Conservation (phyloP, 2,797 vertebrate genomes). For the Ibycter americanus region DNA sequence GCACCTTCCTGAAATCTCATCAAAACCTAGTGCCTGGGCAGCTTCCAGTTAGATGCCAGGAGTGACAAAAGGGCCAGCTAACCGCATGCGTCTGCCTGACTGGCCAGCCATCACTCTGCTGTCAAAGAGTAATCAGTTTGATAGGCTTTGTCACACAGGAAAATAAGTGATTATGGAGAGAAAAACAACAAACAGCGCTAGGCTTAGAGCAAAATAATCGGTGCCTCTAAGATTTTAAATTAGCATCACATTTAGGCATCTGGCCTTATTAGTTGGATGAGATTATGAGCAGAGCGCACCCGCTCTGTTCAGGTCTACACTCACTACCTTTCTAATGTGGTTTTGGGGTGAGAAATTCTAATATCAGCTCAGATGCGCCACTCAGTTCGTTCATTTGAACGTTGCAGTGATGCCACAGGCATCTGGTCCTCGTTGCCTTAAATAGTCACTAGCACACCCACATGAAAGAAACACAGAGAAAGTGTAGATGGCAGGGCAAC, state of each 20-base stretch:
- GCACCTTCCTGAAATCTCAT: background rate
- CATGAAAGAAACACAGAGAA: background rate
- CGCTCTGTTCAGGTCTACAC: fast-evolving
- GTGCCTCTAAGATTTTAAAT: background rate
- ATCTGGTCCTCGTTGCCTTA: background rate
- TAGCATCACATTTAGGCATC: background rate
- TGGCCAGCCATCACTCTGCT: background rate
- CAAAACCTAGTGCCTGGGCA: background rate
- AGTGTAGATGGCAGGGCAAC: fast-evolving
- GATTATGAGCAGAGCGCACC: background rate
- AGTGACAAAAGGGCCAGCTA: slow-evolving; percentile 20
- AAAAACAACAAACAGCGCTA: background rate
- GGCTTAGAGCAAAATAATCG: background rate
- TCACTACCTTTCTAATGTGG: background rate
- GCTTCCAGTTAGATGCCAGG: background rate
- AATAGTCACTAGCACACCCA: background rate
- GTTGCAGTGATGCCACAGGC: background rate
- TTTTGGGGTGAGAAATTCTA: background rate
- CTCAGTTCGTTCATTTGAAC: background rate
- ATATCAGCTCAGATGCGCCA: background rate
- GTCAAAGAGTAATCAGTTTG: slow-evolving; percentile 5
- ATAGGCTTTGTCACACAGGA: background rate
- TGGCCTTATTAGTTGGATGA: fast-evolving
- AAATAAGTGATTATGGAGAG: background rate
- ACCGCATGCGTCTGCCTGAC: background rate